Evolutionary conservation across 2,113 vertebrate species (phyloP).

Genomic region (Galbula dea): DNA sequence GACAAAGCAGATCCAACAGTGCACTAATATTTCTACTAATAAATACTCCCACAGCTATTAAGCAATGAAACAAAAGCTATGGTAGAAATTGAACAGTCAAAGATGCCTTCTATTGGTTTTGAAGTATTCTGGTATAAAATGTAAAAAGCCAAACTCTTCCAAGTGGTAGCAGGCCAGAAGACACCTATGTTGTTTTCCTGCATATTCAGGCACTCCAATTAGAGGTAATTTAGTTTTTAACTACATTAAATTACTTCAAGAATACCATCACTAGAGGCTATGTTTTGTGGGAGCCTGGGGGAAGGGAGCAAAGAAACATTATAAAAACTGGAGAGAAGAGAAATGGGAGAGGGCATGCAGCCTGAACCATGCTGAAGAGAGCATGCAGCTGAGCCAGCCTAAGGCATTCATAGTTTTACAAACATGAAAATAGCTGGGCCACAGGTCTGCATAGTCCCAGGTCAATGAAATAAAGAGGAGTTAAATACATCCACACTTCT

Average conservation of each 20-base stretch:
- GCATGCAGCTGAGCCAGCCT: background rate
- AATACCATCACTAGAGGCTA: background rate
- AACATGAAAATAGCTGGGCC: background rate
- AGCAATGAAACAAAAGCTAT: background rate
- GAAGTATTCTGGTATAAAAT: background rate
- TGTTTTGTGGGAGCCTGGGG: background rate
- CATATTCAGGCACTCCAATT: background rate
- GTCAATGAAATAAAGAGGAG: background rate
- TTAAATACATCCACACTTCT: background rate
- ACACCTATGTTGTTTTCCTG: background rate
- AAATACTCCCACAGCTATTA: background rate
- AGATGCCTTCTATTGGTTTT: background rate
- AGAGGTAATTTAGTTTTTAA: slow-evolving; percentile 20
- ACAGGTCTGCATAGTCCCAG: background rate
- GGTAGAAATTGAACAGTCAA: background rate
- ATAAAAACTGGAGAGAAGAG: background rate
- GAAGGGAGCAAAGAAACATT: background rate
- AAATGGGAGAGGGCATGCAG: background rate
- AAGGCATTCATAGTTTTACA: background rate
- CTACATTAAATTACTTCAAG: background rate
- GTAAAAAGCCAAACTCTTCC: background rate
- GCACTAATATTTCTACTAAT: background rate
- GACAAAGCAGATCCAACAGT: background rate
- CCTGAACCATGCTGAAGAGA: background rate
- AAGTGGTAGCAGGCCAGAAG: background rate